Base-by-base conservation (phyloP, 2,797 vertebrate genomes). In the Anguilla megastoma region DNA sequence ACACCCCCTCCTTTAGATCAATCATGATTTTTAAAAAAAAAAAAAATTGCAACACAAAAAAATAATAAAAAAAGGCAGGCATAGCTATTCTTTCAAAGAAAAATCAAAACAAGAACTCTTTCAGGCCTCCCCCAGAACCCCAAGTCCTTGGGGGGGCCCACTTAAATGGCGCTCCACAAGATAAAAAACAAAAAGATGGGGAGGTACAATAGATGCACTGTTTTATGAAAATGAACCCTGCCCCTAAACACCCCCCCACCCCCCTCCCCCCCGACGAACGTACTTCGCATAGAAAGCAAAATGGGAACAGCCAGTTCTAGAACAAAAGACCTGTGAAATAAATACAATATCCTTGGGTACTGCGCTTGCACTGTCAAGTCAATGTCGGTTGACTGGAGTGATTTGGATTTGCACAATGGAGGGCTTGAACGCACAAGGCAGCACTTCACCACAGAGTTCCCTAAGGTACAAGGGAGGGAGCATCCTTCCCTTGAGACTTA, bases 111-210 rank as follows among this genome's bases (percentile, higher is more conserved):
- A 69, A 84, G 30, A 45, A 82, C 41, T n/a, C 36, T 82, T 82
- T 82, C 79, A 50, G 79, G 18, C 41, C 41, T 24, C 41, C 79
- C 79, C 41, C 33, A 85, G 10, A 86, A 92, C 89, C 36, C 90
- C 89, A 90, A 93, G 88, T 93, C 91, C 92, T 89, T 90, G 88
- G 90, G 66, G 86, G 7, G 89, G 84, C 54, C 56, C 84, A 60
- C 54, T n/a, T 8, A 41, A 30, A 45, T n/a, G 27, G 58, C 4
- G 21, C 21, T 27, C 71, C 84, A 33, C 83, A 33, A 2, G n/a
- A 45, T 33, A 27, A 71, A 16, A 92, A 52, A 90, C 87, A 92
- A 88, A 80, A 89, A 93, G 91, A 87, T 84, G 41, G 41, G 3
- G 85, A 30, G 60, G 85, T 71, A 95, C 89, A 93, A 87, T 87